phyloP scores from a whole-genome alignment of 2,888 invertebrate species.

The Tholera decimalis region DNA sequence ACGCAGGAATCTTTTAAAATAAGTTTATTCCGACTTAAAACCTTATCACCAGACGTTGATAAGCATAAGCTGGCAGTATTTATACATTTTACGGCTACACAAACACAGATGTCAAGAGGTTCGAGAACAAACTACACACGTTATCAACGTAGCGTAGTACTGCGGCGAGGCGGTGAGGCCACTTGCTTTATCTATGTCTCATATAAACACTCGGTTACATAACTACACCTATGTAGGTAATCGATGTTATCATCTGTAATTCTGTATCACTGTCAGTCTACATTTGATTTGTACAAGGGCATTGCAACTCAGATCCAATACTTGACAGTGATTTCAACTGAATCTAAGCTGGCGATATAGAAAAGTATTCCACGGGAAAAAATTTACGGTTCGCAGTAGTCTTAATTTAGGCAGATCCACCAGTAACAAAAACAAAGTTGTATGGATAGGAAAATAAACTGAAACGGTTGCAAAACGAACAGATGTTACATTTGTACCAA shows the following conservation, averaged over 20 bases:
- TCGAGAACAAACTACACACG: slow-evolving; percentile 58
- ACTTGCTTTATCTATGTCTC: slow-evolving; percentile 50
- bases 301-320: slow-evolving; percentile 18
- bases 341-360: background rate
- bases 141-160: slow-evolving; percentile 51
- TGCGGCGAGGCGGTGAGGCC: slow-evolving; percentile 47
- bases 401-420: slow-evolving; percentile 36
- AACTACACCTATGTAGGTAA: slow-evolving; percentile 53
- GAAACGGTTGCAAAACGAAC: slow-evolving; percentile 28
- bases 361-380: slow-evolving; percentile 7
- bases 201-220: slow-evolving; percentile 56
- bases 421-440: slow-evolving; percentile 34
- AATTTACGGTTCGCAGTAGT: slow-evolving; percentile 36
- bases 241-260: slow-evolving; percentile 48
- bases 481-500: slow-evolving; percentile 41
- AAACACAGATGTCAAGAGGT: slow-evolving; percentile 52
- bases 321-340: background rate
- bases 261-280: slow-evolving; percentile 45
- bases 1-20: slow-evolving; percentile 23
- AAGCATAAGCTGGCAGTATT: slow-evolving; percentile 47
- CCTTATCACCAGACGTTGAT: slow-evolving; percentile 31
- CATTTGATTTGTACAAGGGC: slow-evolving; percentile 41
- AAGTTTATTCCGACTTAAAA: slow-evolving; percentile 29
- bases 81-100: slow-evolving; percentile 41
- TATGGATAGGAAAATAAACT: slow-evolving; percentile 30